Base-by-base conservation (phyloP, 1,140 invertebrate genomes). In the Tribolium castaneum region DNA sequence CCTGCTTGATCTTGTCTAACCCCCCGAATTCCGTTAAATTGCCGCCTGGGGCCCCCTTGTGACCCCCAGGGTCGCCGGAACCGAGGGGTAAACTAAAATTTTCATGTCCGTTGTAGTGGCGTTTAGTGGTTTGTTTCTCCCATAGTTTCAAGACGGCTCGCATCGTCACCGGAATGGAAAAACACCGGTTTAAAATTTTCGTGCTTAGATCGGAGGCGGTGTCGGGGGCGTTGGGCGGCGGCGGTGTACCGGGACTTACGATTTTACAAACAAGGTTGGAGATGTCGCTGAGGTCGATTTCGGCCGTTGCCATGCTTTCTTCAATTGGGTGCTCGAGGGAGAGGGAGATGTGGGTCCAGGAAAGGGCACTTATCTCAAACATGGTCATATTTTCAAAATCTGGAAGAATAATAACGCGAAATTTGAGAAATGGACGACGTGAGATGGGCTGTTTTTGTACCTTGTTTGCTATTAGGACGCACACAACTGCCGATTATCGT, bases 241-340 rank as follows among this genome's bases (percentile, higher is more conserved):
- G 81, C 12, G 82, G 81, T 9, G 83, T 80, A n/a, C 84, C 83
- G 2, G 84, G 84, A 79, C 81, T 86, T 85, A 91, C 89, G 83
- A 90, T 84, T 34, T 87, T 87, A 88, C 87, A 97, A 83, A 86
- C 91, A 87, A 87, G 92, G 90, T 84, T 92, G 0, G 93, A 93
- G 7, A 94, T 91, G 82, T 98, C 96, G 9, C 91, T 90, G 22
- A 99, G 86, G 86, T 98, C 94, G 74, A 99, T 89, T 84, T 98
- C 97, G 10, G 95, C 94, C 0, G 97, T 98, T 0, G 96, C 94
- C 90, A 98, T 93, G 76, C 94, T 94, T 85, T 98, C 96, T 83
- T 98, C 95, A 22, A 94, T 89, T 0, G 97, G 97, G 89, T 99
- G 96, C 86, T 98, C 96, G 86, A 99, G 92, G 30, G 95, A 94